Base-by-base conservation (phyloP, 2,888 invertebrate species). In the Phyllotreta striolata region DNA sequence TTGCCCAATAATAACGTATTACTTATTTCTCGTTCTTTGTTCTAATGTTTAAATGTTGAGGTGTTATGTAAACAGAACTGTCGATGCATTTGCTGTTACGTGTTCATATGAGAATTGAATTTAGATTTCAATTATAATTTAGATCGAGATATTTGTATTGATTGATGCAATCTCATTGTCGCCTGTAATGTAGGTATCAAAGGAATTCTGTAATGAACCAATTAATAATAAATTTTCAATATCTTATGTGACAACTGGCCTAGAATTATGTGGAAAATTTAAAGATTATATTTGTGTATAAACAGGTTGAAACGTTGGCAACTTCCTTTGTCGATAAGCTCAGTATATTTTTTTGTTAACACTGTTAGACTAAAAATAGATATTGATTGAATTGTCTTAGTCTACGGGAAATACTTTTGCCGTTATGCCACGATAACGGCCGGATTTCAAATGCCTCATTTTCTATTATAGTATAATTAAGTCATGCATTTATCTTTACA, bases 1-100 rank as follows among this genome's bases (percentile, higher is more conserved):
- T 68, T 68, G 62, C 62, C 58, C 62, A 62, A 66, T 68, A 66
- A 68, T 62, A 62, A 64, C 55, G 65, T 66, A 57, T 68, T 61
- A 64, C 61, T 58, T 56, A 63, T 52, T 56, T 64, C 62, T 62
- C 52, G 62, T 62, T 67, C 67, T 67, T 67, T 64, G 67, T 64
- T 64, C 64, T 59, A 55, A 62, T 64, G 56, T 63, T 63, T 60
- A 62, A 60, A 64, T 38, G 38, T 34, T 43, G 13, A 46, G 46
- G 58, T 56, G 58, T 63, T 66, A 58, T 44, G 51, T 62, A 66
- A 66, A 63, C 24, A 24, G 24, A 24, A 24, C 24, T 24, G 24
- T 24, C 24, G 24, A 24, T 24, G 24, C 24, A 24, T 24, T 24
- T 24, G 24, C 24, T 24, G 24, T 24, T 24, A 24, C 24, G 24